A percentile compares a stretch with the other conserved stretches of the same genome.
phyloP scores from a whole-genome alignment of 2,113 vertebrate species.

The Calidris pugnax region DNA sequence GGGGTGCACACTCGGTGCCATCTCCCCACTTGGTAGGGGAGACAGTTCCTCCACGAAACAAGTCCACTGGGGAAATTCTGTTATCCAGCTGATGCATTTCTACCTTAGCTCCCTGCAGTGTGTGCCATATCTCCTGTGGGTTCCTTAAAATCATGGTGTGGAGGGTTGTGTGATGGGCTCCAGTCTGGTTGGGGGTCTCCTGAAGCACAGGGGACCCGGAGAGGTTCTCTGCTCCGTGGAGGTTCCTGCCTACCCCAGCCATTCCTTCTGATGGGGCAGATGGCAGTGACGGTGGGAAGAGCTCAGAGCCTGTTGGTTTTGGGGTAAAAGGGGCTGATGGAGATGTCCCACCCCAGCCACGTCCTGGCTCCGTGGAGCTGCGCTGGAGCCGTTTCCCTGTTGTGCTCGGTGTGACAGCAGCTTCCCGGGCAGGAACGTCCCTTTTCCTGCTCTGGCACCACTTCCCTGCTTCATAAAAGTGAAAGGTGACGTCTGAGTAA shows the following conservation, averaged over 20 bases:
- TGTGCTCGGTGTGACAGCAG: not conserved
- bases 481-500: constrained; percentile 74
- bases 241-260: not conserved
- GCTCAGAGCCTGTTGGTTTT: rapidly evolving
- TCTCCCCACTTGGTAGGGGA: rapidly evolving
- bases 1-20: rapidly evolving
- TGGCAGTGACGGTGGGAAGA: not conserved
- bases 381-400: rapidly evolving
- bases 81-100: not conserved
- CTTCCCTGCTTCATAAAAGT: constrained; percentile 68
- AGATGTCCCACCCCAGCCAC: not conserved
- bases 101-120: rapidly evolving
- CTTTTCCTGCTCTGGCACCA: constrained; percentile 42
- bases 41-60: not conserved
- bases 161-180: rapidly evolving
- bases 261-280: not conserved
- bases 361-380: not conserved
- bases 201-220: not conserved
- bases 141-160: rapidly evolving
- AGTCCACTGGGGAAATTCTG: not conserved
- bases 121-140: not conserved
- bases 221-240: not conserved
- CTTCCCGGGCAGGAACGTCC: not conserved
- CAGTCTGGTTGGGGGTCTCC: not conserved
- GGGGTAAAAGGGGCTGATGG: too few species aligned